Percentiles rank a stretch among this genome's conserved stretches.
phyloP scores from a whole-genome alignment of 2,113 vertebrate species.

The Erythrolamprus reginae region DNA sequence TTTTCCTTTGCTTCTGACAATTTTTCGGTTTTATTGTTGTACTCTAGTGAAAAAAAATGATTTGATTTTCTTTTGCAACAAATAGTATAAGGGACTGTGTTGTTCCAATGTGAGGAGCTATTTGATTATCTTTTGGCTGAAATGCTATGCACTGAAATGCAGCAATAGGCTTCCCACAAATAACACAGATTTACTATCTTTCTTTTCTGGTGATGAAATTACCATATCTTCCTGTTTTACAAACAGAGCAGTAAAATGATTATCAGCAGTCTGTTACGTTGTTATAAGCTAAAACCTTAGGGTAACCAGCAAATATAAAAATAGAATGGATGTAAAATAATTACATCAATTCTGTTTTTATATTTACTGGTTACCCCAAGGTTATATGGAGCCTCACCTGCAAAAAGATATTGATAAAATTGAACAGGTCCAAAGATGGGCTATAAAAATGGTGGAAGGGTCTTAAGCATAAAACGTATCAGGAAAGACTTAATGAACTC shows the following conservation, averaged over 20 bases:
- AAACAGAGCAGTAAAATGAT: background rate
- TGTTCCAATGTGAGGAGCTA: background rate
- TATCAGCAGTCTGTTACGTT: background rate
- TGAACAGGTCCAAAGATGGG: no score
- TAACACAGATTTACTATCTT: background rate
- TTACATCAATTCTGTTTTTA: no score
- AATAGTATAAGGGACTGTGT: background rate
- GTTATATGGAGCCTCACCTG: no score
- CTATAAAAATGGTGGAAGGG: no score
- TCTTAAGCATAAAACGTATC: no score
- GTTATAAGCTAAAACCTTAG: background rate
- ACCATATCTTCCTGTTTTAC: background rate
- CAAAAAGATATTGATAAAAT: no score
- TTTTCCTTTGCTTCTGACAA: background rate
- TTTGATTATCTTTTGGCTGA: background rate
- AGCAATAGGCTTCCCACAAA: background rate
- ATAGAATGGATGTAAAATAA: background rate
- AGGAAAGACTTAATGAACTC: no score
- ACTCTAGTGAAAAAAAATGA: background rate
- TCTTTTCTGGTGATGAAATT: background rate
- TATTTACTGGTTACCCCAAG: no score
- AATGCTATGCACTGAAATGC: background rate
- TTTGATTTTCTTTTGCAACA: background rate
- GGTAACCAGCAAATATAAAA: background rate
- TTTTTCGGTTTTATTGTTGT: background rate